phyloP scores from a whole-genome alignment of 1,140 invertebrate genomes.

The Manduca sexta region DNA sequence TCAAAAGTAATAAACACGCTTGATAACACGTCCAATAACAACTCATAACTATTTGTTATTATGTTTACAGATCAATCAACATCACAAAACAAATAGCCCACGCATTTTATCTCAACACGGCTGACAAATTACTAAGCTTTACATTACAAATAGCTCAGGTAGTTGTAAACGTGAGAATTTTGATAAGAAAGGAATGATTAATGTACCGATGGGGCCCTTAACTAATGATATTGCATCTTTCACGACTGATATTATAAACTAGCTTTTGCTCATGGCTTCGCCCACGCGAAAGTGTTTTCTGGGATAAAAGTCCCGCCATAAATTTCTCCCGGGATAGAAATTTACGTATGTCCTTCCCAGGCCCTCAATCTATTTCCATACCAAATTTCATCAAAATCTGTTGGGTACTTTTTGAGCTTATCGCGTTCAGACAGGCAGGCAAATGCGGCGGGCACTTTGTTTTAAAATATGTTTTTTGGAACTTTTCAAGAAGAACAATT shows the following conservation, averaged over 20 bases:
- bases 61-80: neutral
- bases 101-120: neutral
- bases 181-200: slow-evolving; percentile 34
- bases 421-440: no score
- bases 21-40: slow-evolving; percentile 7
- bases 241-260: neutral
- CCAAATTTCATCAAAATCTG: no score
- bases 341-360: no score
- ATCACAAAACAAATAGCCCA: neutral
- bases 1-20: neutral
- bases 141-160: slow-evolving; percentile 16
- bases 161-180: slow-evolving; percentile 20
- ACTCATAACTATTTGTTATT: slow-evolving; percentile 3
- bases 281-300: no score
- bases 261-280: no score
- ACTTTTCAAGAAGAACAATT: no score
- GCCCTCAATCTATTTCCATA: no score
- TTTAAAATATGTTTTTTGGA: no score
- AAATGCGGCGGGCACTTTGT: no score
- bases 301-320: no score
- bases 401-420: no score
- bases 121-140: slow-evolving; percentile 18
- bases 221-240: slow-evolving; percentile 40
- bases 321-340: no score
- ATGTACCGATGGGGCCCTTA: slow-evolving; percentile 30